Percentiles rank a stretch among this genome's conserved stretches.
These are phyloP conservation scores for Esox niger DNA, from an alignment of 2,113 vertebrate genomes.

Conservation along the genomic window DNA sequence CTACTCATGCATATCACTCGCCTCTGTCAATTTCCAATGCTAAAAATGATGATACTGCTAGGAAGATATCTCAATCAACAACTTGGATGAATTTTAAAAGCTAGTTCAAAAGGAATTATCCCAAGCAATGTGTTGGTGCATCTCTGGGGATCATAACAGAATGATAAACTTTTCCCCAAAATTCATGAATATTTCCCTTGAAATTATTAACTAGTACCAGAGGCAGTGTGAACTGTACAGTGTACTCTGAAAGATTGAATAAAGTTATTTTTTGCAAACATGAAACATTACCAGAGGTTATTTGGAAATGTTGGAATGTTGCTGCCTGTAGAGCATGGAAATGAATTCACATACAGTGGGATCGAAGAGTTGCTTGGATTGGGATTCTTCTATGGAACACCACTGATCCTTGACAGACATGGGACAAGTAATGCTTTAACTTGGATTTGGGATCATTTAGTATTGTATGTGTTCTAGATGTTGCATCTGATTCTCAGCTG, in stretches of 20 bases:
- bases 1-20: too few species aligned
- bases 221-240: slow-evolving; percentile 14
- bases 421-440: too few species aligned
- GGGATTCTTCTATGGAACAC: background rate
- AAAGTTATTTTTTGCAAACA: background rate
- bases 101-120: slow-evolving; percentile 32
- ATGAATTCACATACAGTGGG: background rate
- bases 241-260: background rate
- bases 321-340: background rate
- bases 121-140: slow-evolving; percentile 19
- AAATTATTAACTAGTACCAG: slow-evolving; percentile 46
- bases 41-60: slow-evolving; percentile 21
- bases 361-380: background rate
- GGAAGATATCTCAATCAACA: slow-evolving; percentile 23
- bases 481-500: background rate
- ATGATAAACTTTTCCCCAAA: slow-evolving; percentile 12
- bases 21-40: too few species aligned
- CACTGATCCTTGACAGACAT: background rate
- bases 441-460: too few species aligned
- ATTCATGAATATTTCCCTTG: slow-evolving; percentile 28
- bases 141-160: slow-evolving; percentile 39
- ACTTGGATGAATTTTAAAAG: slow-evolving; percentile 13
- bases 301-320: background rate
- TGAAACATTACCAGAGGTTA: background rate
- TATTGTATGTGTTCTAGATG: background rate